A percentile compares a stretch with the other conserved stretches of the same genome.
phyloP scores from a whole-genome alignment of 2,797 vertebrate species.

The Corythornis leucogaster region DNA sequence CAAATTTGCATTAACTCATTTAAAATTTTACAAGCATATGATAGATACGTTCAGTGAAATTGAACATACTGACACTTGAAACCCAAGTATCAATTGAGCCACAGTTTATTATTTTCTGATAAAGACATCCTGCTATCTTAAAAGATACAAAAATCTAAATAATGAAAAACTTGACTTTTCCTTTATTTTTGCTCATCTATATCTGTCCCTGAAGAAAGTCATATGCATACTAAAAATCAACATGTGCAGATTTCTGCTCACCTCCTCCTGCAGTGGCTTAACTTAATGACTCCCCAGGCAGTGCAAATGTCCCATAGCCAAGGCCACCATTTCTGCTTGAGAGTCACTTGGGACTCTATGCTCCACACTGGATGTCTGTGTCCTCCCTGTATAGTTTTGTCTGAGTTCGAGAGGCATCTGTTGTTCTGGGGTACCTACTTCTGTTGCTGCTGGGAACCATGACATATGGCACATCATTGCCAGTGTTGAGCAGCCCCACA shows the following conservation, averaged over 20 bases:
- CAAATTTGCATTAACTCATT: background rate
- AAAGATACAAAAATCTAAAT: background rate
- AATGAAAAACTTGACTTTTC: fast-evolving
- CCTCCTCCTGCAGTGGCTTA: background rate
- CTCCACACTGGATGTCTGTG: background rate
- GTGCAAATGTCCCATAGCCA: fast-evolving
- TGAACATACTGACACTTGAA: background rate
- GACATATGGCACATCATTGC: background rate
- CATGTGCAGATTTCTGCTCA: background rate
- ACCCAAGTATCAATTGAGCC: background rate
- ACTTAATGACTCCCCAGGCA: background rate
- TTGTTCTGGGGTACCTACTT: background rate
- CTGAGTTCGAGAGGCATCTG: background rate
- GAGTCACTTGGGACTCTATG: background rate
- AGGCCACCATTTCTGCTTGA: background rate
- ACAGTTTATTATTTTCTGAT: background rate
- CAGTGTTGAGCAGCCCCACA: background rate
- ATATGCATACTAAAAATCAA: background rate
- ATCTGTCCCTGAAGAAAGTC: background rate
- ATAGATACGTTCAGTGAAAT: background rate
- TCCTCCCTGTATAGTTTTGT: background rate
- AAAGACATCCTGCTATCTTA: background rate
- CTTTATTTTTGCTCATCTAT: background rate
- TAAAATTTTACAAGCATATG: background rate
- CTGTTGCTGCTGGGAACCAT: background rate